phyloP scores from a whole-genome alignment of 2,888 invertebrate genomes.

The Epistrophe grossulariae region DNA sequence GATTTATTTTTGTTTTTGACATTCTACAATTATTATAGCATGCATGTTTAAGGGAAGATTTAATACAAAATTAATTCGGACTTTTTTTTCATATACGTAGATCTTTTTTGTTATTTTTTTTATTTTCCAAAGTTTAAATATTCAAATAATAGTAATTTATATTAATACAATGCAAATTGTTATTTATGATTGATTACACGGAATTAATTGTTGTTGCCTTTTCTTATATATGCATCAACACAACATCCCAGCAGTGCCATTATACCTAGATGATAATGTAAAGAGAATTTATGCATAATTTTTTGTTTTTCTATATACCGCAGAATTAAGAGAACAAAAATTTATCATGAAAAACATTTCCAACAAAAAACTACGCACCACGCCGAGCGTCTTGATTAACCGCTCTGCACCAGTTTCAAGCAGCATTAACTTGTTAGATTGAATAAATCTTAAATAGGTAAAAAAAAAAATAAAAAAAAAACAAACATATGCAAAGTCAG shows the following conservation, averaged over 20 bases:
- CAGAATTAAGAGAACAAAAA: slow-evolving; percentile 15
- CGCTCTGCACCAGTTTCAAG: slow-evolving; percentile 54
- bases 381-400: slow-evolving; percentile 33
- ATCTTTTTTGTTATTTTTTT: slow-evolving; percentile 9
- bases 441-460: slow-evolving; percentile 46
- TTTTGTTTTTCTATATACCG: neutral
- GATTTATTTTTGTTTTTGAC: slow-evolving; percentile 22
- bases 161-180: slow-evolving; percentile 36
- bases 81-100: neutral
- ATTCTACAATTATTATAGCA: neutral
- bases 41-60: slow-evolving; percentile 46
- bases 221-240: neutral
- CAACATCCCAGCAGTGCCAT: neutral
- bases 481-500: slow-evolving; percentile 29
- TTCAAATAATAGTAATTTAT: slow-evolving; percentile 32
- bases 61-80: slow-evolving; percentile 12
- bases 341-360: slow-evolving; percentile 11
- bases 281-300: slow-evolving; percentile 12
- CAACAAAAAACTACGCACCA: slow-evolving; percentile 55
- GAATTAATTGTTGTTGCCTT: slow-evolving; percentile 28
- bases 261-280: neutral
- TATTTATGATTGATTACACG: slow-evolving; percentile 33
- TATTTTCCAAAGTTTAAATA: slow-evolving; percentile 35
- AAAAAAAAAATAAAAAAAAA: slow-evolving; percentile 5
- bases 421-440: slow-evolving; percentile 33